Evolutionary conservation across 1,140 invertebrate species (phyloP), one percentile per base, ranked within the genome.

Genomic region (Idris sp.): DNA sequence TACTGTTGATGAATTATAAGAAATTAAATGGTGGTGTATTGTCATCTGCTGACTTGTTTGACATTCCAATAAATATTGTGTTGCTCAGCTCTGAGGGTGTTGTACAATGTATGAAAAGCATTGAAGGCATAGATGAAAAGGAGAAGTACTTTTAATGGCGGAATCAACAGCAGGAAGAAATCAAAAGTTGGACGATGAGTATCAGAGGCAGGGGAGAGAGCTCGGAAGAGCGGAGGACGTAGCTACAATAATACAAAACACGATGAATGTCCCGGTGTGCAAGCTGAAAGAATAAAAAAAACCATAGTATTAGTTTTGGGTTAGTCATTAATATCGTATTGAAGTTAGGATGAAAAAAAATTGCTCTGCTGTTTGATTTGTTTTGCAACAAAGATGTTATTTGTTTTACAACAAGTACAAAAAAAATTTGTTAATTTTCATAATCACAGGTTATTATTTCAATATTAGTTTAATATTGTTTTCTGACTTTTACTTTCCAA

Each of bases 161-260:
- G n/a, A n/a, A n/a, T n/a, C n/a, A n/a, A 18, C 58, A 15, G 22
- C 30, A 14, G 64, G 44, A 53, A 48, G 35, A 46, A 73, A 69
- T 73, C 51, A 72, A 69, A 71, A 59, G 40, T 65, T 75, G 59
- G 58, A 75, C 72, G 67, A 79, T 69, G 72, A 79, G 67, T 65
- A 75, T 51, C 67, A 73, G 78, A 79, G 72, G 75, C 73, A 64
- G 64, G 64, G 71, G 67, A 75, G 46, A 68, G 67, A 74, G 67
- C 75, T 74, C 69, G 69, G 67, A 71, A 74, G 72, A 74, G 67
- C 71, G 35, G 49, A 75, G 79, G 84, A 79, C 84, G 79, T 82
- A 85, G 84, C 84, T 87, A 87, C 84, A 87, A 87, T 81, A 87
- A 86, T 86, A 87, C 84, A 84, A 87, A 87, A 87, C 85, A 86